Base-by-base conservation (phyloP, 2,888 invertebrate species). In the Diadegma fenestrale region DNA sequence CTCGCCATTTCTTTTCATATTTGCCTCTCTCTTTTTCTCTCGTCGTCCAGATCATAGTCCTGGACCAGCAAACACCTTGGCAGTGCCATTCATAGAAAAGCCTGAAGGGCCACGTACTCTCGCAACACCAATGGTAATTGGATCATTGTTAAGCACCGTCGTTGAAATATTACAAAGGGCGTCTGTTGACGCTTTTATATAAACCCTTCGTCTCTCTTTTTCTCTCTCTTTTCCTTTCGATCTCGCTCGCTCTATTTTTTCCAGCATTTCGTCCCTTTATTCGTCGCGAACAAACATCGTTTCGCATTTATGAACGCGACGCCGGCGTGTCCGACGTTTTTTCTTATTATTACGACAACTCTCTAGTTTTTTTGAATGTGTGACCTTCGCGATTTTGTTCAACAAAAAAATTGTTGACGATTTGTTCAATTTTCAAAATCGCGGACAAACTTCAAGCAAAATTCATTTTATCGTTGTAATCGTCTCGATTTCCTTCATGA, bases 101-200 rank as follows among this genome's bases (percentile, higher is more conserved):
- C 51, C 66, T 78, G 71, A 54, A 77, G 58, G 78, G 76, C 64
- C 41, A 19, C 17, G 64, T 73, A 77, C 72, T 69, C 79, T 64
- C 10, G 75, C 85, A 80, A 85, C 82, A 85, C 82, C 80, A 82
- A 64, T 73, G 66, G 82, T 88, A 88, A 88, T 88, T 88, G 85
- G 88, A 85, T 88, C 84, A 85, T 88, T 88, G 86, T 80, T 88
- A 73, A 80, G 77, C 64, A 76, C 61, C 68, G 71, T 43, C 73
- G 77, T 61, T 51, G 71, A 80, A 73, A 73, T 54, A 48, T 48
- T 54, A 85, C 81, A 85, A 85, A 84, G 76, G 77, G 66, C 85
- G 76, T 85, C 72, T 80, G 81, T 76, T 66, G 45, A 26, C 77
- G 82, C 84, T 85, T 85, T 86, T 86, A 83, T 86, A 83, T 87